phyloP scores from a whole-genome alignment of 1,140 invertebrate species.

The Ips nitidus region DNA sequence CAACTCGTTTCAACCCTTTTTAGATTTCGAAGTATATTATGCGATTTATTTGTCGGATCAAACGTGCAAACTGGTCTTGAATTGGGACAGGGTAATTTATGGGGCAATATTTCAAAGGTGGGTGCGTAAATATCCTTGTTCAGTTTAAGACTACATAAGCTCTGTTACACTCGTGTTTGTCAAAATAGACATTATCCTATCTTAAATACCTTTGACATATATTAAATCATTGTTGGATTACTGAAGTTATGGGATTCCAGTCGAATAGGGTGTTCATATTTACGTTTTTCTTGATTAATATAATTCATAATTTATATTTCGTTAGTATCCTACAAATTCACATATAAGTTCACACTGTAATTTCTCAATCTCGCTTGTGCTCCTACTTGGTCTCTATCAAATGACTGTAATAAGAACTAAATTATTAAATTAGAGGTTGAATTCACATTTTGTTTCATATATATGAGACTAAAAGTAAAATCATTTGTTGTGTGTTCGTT shows the following conservation, averaged over 20 bases:
- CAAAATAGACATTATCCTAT: conserved; percentile 20
- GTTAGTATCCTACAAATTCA: background rate
- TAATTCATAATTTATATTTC: background rate
- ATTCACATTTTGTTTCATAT: too few relatives aligned
- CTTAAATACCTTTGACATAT: background rate
- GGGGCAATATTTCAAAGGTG: conserved; percentile 42
- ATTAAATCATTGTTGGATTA: background rate
- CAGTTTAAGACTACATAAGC: conserved; percentile 43
- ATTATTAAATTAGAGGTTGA: too few relatives aligned
- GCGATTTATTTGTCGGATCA: conserved; percentile 19
- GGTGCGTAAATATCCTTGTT: conserved; percentile 34
- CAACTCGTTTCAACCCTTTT: background rate
- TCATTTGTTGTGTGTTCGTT: too few relatives aligned
- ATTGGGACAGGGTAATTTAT: conserved; percentile 38
- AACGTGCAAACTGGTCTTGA: conserved; percentile 26
- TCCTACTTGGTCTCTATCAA: too few relatives aligned
- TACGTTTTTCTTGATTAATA: background rate
- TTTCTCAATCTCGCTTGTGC: too few relatives aligned
- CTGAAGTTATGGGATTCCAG: background rate
- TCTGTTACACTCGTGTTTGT: conserved; percentile 39
- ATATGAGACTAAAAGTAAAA: too few relatives aligned
- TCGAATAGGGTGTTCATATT: background rate
- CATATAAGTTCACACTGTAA: too few relatives aligned
- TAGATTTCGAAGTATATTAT: background rate
- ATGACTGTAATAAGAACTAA: too few relatives aligned